These are phyloP conservation scores for Gavialis gangeticus DNA, from an alignment of 2,113 vertebrate species.

Conservation along the genomic window DNA sequence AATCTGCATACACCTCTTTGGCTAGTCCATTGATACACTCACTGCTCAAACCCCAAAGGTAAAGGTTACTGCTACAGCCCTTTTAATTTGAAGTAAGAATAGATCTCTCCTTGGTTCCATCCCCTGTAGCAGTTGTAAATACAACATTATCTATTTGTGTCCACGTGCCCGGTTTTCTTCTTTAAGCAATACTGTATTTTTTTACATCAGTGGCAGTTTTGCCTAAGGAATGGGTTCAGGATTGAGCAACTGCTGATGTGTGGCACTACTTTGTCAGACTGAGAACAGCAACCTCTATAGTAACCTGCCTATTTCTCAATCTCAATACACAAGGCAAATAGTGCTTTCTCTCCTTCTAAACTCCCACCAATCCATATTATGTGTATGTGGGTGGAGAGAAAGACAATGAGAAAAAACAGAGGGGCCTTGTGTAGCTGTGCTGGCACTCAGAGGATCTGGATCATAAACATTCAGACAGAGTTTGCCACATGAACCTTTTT, in stretches of 20 bases:
- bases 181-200: background rate
- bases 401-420: background rate
- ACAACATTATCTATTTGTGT: background rate
- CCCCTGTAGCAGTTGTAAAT: background rate
- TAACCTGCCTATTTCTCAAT: background rate
- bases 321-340: background rate
- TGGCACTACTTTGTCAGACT: background rate
- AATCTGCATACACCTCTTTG: slow-evolving; percentile 21
- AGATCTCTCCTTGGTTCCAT: rapidly evolving
- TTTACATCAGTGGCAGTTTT: background rate
- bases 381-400: background rate
- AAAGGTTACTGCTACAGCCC: background rate
- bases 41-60: background rate
- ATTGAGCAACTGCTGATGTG: background rate
- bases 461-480: slow-evolving; percentile 20
- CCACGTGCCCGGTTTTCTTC: background rate
- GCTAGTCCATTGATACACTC: background rate
- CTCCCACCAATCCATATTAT: background rate
- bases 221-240: background rate
- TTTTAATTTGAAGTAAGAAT: background rate
- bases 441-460: background rate
- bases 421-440: background rate
- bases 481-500: background rate
- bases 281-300: slow-evolving; percentile 6
- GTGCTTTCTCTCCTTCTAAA: background rate